Evolutionary conservation across 2,113 vertebrate genomes (phyloP), one percentile per base, ranked within the genome.

Genomic region (Galemys pyrenaicus): DNA sequence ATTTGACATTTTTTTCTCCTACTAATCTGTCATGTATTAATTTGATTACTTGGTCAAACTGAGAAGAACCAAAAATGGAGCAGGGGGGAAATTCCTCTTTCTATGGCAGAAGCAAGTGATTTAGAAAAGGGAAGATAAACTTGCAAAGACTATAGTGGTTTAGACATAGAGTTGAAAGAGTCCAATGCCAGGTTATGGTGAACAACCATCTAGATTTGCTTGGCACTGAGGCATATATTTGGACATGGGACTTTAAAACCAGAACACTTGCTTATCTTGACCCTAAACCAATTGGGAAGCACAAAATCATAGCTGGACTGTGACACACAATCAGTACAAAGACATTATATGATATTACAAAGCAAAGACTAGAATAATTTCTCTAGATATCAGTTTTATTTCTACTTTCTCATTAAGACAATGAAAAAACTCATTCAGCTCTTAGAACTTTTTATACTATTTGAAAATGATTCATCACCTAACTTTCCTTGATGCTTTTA

Each of bases 401-500:
- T 87, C 30, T 84, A 51, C 16, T 84, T 80, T 93, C 49, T 83
- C 75, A 80, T 39, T 58, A 44, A 44, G 35, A 87, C 9, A 80
- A 83, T 51, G 10, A 60, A 92, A 79, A 85, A 96, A 64, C 41
- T 79, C 64, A 54, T 37, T 89, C 39, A 79, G 30, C 30, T 70
- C 54, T 93, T 87, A 79, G 65, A 86, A 91, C 3, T 75, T 30
- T 46, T 68, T 65, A 6, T 82, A 49, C 62, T 92, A n/a, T 16
- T 81, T 75, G 24, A 84, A 96, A 86, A 94, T 51, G 88, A 85
- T 74, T 78, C 26, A 93, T 58, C 75, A 87, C 35, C 39, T 71
- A 90, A 1, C 56, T 89, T 86, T n/a, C 75, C 30, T 51, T 87
- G 39, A 30, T 84, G 32, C 9, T 62, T 70, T 64, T 86, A 91